Conservation (phyloP, 2,113 vertebrate species). For the Notiomystis cincta region DNA sequence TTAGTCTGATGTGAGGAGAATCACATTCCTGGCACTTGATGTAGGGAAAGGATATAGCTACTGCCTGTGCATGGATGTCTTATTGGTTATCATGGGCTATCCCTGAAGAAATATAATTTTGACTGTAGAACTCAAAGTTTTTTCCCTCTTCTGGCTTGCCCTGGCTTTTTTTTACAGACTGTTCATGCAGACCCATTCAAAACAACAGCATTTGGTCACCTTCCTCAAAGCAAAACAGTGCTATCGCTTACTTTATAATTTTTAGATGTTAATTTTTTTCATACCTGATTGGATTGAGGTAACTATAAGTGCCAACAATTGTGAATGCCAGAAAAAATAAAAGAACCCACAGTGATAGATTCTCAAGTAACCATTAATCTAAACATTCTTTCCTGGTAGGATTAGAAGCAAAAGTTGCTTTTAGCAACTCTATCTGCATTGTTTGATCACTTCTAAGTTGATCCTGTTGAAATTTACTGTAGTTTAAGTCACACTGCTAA, state of each 20-base stretch:
- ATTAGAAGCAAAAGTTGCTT: slow-evolving; percentile 1
- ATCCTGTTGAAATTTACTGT: background rate
- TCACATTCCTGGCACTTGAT: slow-evolving; percentile 46
- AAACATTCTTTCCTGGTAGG: slow-evolving; percentile 25
- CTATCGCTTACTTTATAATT: background rate
- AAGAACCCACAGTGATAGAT: background rate
- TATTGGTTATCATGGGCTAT: background rate
- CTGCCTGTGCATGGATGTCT: background rate
- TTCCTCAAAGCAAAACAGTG: background rate
- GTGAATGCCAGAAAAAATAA: slow-evolving; percentile 3
- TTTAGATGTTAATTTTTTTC: slow-evolving; percentile 1
- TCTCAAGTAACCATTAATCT: slow-evolving; percentile 44
- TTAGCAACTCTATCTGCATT: background rate
- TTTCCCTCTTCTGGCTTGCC: background rate
- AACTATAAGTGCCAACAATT: background rate
- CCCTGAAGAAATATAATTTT: background rate
- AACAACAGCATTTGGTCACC: background rate
- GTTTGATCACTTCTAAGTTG: background rate
- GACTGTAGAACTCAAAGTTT: background rate
- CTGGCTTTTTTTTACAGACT: background rate
- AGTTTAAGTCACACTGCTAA: background rate
- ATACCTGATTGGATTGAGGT: background rate
- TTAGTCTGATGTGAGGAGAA: slow-evolving; percentile 51
- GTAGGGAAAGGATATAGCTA: background rate
- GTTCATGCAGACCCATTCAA: background rate